Percentiles rank a stretch among this genome's conserved stretches.
Evolutionary conservation across 2,797 vertebrate species (phyloP).

Genomic region (Allobates femoralis): DNA sequence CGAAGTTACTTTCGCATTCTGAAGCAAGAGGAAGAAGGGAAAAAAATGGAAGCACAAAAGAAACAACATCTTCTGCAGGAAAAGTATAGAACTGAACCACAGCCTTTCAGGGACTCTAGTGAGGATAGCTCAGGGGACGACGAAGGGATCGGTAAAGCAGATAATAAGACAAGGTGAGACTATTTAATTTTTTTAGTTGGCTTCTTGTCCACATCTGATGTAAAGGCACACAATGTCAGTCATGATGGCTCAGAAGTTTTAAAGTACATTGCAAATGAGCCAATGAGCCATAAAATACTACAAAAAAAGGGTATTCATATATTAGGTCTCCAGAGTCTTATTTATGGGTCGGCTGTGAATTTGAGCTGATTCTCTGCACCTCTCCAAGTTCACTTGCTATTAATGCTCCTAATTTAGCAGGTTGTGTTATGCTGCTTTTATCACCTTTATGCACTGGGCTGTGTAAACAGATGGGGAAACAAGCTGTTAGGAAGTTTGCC

Average conservation of each 20-base stretch:
- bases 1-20: conserved; percentile 74
- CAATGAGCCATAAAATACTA: conserved; percentile 44
- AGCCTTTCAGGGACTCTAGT: conserved; percentile 60
- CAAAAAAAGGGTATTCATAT: background rate
- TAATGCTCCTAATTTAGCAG: conserved; percentile 58
- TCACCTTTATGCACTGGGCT: conserved; percentile 60
- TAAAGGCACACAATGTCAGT: conserved; percentile 17
- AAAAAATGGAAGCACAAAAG: conserved; percentile 59
- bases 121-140: conserved; percentile 63
- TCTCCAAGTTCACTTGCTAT: conserved; percentile 39
- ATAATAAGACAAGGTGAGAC: conserved; percentile 41
- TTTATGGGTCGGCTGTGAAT: conserved; percentile 35
- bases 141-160: conserved; percentile 33
- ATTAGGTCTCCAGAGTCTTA: conserved; percentile 29
- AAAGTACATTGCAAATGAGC: conserved; percentile 21
- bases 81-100: conserved; percentile 64
- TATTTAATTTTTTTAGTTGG: background rate
- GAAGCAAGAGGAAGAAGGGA: conserved; percentile 71
- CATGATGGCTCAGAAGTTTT: background rate
- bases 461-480: conserved; percentile 59
- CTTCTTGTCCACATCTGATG: background rate
- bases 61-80: conserved; percentile 61
- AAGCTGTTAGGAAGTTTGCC: conserved; percentile 58
- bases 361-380: conserved; percentile 22
- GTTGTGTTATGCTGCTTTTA: conserved; percentile 56